Conservation (phyloP, 2,797 vertebrate genomes). For the Tokudaia tokunoshimensis region DNA sequence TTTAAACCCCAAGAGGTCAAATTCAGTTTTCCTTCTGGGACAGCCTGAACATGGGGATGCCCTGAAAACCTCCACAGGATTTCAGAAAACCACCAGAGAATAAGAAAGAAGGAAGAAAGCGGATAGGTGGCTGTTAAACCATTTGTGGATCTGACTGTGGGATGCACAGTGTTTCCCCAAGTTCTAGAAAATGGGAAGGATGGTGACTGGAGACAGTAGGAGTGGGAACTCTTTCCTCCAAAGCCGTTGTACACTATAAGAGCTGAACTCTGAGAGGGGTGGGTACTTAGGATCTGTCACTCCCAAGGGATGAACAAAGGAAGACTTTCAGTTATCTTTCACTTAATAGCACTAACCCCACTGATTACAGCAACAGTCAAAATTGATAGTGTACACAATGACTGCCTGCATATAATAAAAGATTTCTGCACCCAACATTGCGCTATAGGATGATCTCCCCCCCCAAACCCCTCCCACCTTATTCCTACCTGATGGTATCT, state of each 20-base stretch:
- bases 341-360: background rate
- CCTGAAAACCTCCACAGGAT: background rate
- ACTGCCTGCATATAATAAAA: background rate
- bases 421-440: background rate
- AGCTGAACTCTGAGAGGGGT: background rate
- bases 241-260: background rate
- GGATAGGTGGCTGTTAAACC: background rate
- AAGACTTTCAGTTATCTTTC: background rate
- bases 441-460: too few relatives aligned
- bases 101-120: background rate
- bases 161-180: background rate
- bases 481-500: background rate
- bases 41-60: conserved; percentile 30
- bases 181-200: background rate
- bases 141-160: background rate
- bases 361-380: background rate
- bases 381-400: background rate
- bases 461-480: too few relatives aligned
- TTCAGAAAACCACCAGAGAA: conserved; percentile 12
- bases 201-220: accelerated
- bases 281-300: background rate
- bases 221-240: background rate
- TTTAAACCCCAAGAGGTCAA: conserved; percentile 33
- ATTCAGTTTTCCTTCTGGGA: background rate
- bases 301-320: background rate